Evolutionary conservation across 2,888 invertebrate species (phyloP).

Genomic region (Eudemis profundana): DNA sequence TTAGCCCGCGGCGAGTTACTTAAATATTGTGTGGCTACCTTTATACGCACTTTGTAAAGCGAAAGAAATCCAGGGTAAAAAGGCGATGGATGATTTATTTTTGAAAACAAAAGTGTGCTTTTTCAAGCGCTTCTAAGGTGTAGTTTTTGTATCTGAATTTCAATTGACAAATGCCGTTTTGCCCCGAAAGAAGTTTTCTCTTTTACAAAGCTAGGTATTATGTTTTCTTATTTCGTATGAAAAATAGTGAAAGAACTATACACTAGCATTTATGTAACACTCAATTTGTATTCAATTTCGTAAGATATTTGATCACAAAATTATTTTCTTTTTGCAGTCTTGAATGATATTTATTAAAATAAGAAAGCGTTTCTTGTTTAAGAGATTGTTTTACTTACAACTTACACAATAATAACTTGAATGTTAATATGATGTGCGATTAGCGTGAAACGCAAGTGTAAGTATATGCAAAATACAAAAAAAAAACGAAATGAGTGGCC

Average conservation of each 20-base stretch:
- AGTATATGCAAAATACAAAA: no score
- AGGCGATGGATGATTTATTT: slow-evolving; percentile 14
- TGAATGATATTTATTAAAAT: neutral
- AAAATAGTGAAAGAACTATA: neutral
- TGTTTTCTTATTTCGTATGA: neutral
- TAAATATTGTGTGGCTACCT: slow-evolving; percentile 46
- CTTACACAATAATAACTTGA: no score
- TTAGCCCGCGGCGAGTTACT: slow-evolving; percentile 73
- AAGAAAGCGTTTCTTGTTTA: neutral
- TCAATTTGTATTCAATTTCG: neutral
- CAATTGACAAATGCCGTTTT: no score
- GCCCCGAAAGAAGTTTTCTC: no score
- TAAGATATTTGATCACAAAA: slow-evolving; percentile 20
- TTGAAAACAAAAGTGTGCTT: neutral
- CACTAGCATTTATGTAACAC: neutral
- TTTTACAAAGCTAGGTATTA: no score
- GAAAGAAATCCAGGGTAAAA: slow-evolving; percentile 23
- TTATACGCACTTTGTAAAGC: slow-evolving; percentile 29
- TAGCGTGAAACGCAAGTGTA: no score
- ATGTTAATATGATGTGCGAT: no score
- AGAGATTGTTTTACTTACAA: neutral
- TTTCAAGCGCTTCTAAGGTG: no score
- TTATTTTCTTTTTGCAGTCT: neutral
- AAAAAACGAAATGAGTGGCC: no score
- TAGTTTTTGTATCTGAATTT: no score